Percentiles rank a stretch among this genome's conserved stretches.
Evolutionary conservation across 1,140 invertebrate species (phyloP).

Genomic region (Cotesia chilonis): DNA sequence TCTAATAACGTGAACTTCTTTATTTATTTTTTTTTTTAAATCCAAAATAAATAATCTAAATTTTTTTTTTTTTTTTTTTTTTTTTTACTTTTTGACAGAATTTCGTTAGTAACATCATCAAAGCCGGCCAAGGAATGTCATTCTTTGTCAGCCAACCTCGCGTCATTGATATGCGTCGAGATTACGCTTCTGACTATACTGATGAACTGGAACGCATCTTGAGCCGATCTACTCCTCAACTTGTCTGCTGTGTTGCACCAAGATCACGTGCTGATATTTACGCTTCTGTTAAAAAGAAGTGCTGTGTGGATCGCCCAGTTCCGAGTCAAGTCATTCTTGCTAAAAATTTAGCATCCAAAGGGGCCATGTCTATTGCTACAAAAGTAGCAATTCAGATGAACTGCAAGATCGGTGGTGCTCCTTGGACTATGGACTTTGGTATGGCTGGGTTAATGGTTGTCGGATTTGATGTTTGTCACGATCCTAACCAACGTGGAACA

Average conservation of each 20-base stretch:
- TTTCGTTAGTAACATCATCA: not conserved
- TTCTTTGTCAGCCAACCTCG: conserved; percentile 58
- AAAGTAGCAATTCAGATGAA: conserved; percentile 90
- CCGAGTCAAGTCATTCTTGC: conserved; percentile 79
- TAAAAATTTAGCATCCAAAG: conserved; percentile 68
- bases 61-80: too few species aligned
- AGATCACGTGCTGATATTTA: conserved; percentile 80
- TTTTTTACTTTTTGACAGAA: not conserved
- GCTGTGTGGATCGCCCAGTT: conserved; percentile 78
- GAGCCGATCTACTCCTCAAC: conserved; percentile 64
- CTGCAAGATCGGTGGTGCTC: conserved; percentile 87
- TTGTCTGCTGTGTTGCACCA: conserved; percentile 75
- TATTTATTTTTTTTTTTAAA: too few species aligned
- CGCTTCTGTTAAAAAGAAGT: conserved; percentile 85
- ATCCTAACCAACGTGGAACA: conserved; percentile 69
- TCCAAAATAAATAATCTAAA: not conserved
- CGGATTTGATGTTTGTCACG: conserved; percentile 90
- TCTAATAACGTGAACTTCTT: not conserved
- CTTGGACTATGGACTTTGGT: conserved; percentile 82
- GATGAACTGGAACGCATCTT: conserved; percentile 69
- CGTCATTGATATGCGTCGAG: conserved; percentile 41
- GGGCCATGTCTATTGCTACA: conserved; percentile 79
- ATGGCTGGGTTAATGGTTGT: conserved; percentile 78
- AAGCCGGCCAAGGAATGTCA: not conserved
- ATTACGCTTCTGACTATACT: conserved; percentile 48